These are phyloP conservation scores for Aricia artaxerxes DNA, from an alignment of 2,888 invertebrate genomes.

Conservation along the genomic window DNA sequence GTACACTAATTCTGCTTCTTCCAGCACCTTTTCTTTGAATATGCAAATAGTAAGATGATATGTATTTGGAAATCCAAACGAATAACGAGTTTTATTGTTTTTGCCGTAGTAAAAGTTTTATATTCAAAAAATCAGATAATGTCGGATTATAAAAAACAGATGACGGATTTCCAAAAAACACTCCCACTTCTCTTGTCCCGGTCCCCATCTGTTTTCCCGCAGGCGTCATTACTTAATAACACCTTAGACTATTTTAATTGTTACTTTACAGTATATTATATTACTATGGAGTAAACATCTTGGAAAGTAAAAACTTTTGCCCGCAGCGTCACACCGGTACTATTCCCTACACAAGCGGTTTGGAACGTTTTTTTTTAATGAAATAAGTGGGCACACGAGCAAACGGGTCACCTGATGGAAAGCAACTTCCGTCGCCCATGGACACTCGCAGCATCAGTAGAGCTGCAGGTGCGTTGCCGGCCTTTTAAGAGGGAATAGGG, in stretches of 20 bases:
- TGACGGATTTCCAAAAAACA: not conserved
- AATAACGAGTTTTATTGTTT: not conserved
- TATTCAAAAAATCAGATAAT: not conserved
- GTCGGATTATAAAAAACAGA: not conserved
- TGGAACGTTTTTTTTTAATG: not conserved
- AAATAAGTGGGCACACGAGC: no score
- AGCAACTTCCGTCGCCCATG: no score
- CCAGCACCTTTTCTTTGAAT: no score
- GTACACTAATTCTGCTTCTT: no score
- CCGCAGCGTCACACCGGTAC: slow-evolving; percentile 49
- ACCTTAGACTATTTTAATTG: slow-evolving; percentile 44
- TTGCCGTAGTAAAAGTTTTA: not conserved
- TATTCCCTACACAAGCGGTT: slow-evolving; percentile 27
- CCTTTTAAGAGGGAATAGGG: no score
- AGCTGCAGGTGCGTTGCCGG: no score
- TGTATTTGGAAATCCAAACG: not conserved
- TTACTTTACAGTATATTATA: slow-evolving; percentile 40
- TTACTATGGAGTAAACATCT: slow-evolving; percentile 46
- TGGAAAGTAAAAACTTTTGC: slow-evolving; percentile 49
- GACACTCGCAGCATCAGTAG: no score
- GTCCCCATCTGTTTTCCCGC: slow-evolving; percentile 44
- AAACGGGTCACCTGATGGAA: no score
- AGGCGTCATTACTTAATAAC: slow-evolving; percentile 42
- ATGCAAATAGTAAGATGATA: no score
- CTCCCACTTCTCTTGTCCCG: slow-evolving; percentile 29